These are phyloP conservation scores for Ctenoplectra terminalis DNA, from an alignment of 1,140 invertebrate species.

Conservation along the genomic window DNA sequence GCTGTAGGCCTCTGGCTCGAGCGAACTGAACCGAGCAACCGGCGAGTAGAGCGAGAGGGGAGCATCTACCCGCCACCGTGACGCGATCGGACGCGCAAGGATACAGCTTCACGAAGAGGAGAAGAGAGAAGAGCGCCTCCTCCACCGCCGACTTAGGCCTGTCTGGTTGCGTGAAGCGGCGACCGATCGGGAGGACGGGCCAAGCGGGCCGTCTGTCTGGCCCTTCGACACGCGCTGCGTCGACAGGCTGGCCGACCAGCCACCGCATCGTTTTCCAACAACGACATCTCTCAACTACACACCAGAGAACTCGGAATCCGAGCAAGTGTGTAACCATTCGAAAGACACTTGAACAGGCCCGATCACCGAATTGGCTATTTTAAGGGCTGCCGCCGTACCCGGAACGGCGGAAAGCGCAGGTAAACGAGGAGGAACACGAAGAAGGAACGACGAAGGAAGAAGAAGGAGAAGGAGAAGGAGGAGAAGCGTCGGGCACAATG, in stretches of 20 bases:
- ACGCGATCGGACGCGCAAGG: slow-evolving; percentile 61
- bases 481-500: slow-evolving; percentile 54
- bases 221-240: slow-evolving; percentile 65
- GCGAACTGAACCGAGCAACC: slow-evolving; percentile 31
- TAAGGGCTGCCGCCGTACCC: background rate
- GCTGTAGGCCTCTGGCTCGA: slow-evolving; percentile 44
- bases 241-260: slow-evolving; percentile 62
- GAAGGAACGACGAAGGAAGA: background rate
- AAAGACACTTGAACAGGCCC: background rate
- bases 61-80: slow-evolving; percentile 28
- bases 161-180: slow-evolving; percentile 54
- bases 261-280: slow-evolving; percentile 41
- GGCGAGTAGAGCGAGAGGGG: slow-evolving; percentile 31
- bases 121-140: slow-evolving; percentile 57
- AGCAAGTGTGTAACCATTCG: slow-evolving; percentile 12
- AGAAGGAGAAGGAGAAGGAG: slow-evolving; percentile 40
- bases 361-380: slow-evolving; percentile 4
- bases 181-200: slow-evolving; percentile 65
- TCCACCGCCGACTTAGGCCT: slow-evolving; percentile 55
- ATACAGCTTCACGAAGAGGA: slow-evolving; percentile 56
- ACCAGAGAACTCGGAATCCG: slow-evolving; percentile 6
- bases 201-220: slow-evolving; percentile 65
- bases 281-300: background rate
- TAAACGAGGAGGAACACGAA: slow-evolving; percentile 8
- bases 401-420: background rate